Evolutionary conservation across 2,888 invertebrate species (phyloP).

Genomic region (Cheilosia vulpina): DNA sequence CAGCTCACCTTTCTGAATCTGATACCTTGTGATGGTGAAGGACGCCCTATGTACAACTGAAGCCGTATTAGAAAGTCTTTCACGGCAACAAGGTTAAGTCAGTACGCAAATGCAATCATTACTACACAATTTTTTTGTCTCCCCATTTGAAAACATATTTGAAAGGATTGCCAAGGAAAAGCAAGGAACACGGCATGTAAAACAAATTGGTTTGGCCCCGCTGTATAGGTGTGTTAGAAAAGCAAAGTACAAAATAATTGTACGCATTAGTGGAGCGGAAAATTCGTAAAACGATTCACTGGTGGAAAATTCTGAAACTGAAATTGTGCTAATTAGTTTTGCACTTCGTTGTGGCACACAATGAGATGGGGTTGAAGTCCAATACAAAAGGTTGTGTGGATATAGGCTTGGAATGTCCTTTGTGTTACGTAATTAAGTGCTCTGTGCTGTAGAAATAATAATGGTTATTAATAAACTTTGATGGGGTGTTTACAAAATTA

Average conservation of each 20-base stretch:
- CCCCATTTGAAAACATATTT: constrained; percentile 23
- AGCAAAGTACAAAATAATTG: constrained; percentile 72
- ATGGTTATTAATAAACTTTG: constrained; percentile 71
- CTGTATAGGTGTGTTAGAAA: constrained; percentile 6
- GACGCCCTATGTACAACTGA: background rate
- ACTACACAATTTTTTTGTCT: constrained; percentile 31
- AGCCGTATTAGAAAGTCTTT: constrained; percentile 4
- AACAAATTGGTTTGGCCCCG: constrained; percentile 27
- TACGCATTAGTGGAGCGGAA: constrained; percentile 75
- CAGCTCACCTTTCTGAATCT: too few species aligned
- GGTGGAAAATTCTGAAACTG: constrained; percentile 63
- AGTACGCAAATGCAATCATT: constrained; percentile 3
- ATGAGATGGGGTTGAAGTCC: background rate
- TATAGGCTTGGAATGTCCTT: constrained; percentile 54
- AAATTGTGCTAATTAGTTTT: constrained; percentile 73
- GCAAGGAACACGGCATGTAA: constrained; percentile 40
- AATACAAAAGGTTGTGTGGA: constrained; percentile 41
- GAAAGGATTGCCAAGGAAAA: constrained; percentile 13
- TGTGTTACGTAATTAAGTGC: constrained; percentile 62
- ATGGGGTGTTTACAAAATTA: constrained; percentile 70
- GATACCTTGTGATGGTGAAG: background rate
- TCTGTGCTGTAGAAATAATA: constrained; percentile 57
- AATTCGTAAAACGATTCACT: constrained; percentile 68
- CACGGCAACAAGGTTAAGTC: constrained; percentile 6
- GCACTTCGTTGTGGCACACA: constrained; percentile 39